Base-by-base conservation (phyloP, 2,888 invertebrate genomes). In the Mechanitis messenoides region DNA sequence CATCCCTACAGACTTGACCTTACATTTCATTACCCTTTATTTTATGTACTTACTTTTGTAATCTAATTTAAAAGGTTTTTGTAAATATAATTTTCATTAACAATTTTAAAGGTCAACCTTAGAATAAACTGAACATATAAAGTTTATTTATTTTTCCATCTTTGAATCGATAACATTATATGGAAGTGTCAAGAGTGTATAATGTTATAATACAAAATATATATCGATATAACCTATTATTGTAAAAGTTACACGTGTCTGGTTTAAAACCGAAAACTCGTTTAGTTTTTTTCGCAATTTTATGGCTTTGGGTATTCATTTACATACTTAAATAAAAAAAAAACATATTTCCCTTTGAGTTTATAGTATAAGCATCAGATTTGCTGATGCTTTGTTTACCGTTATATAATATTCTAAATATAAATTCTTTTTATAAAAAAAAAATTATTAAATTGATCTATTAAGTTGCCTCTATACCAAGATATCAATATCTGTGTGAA, bases 1-100 rank as follows among this genome's bases (percentile, higher is more conserved):
- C 55, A 63, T 62, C 64, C 62, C 60, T 53, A n/a, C 57, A 58
- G 58, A 59, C 53, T 31, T 61, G 59, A 56, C 53, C 55, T 59
- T 63, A 55, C 28, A 50, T 50, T 50, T 50, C 50, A 31, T 50
- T 50, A 50, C 50, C 42, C 42, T 50, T 50, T 31, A 28, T 50
- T 50, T 50, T 11, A 31, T 50, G 50, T 31, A 50, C 50, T 31
- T 9, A 46, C 47, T 20, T 20, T 20, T 42, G 42, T 11, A 9
- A 35, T 35, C 35, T 11, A 42, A 42, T 42, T 42, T 9, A 9
- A 9, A 42, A 9, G 7, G 9, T 42, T 42, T 42, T 11, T 9
- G 42, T 42, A 9, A 42, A 42, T 6, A 9, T 42, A 42, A 9
- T 42, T 42, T 42, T 42, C 11, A 42, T 42, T 42, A 2, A 5